Conservation (phyloP, 2,888 invertebrate species). For the Nymphalis urticae region DNA sequence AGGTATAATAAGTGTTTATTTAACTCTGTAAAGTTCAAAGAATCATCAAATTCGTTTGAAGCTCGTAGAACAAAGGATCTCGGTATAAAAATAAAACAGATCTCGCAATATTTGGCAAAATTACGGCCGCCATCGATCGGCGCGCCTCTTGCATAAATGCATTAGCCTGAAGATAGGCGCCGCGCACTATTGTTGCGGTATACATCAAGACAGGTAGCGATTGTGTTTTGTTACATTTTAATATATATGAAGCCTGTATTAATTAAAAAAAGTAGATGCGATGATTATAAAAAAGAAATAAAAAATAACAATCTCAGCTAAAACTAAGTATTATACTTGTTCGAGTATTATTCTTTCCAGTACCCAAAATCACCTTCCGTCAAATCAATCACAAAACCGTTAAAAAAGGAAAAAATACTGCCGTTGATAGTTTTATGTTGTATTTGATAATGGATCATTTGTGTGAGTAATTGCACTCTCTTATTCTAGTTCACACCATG, state of each 20-base stretch:
- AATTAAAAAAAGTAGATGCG: neutral
- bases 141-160: slow-evolving; percentile 78
- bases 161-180: slow-evolving; percentile 79
- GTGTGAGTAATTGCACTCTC: too few relatives aligned
- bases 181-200: slow-evolving; percentile 54
- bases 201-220: slow-evolving; percentile 42
- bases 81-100: slow-evolving; percentile 27
- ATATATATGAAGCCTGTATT: neutral
- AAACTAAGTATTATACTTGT: too few relatives aligned
- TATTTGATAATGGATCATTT: too few relatives aligned
- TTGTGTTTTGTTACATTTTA: neutral
- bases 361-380: too few relatives aligned
- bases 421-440: too few relatives aligned
- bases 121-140: slow-evolving; percentile 73
- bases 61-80: slow-evolving; percentile 21
- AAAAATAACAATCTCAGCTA: too few relatives aligned
- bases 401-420: too few relatives aligned
- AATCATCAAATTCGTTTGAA: slow-evolving; percentile 23
- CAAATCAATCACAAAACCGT: too few relatives aligned
- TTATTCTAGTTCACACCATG: too few relatives aligned
- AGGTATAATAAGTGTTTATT: neutral
- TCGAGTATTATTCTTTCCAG: too few relatives aligned
- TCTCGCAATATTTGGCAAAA: slow-evolving; percentile 49
- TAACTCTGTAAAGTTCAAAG: neutral
- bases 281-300: neutral